Evolutionary conservation across 2,797 vertebrate genomes (phyloP), one percentile per base, ranked within the genome.

Genomic region (Pipistrellus nathusii): DNA sequence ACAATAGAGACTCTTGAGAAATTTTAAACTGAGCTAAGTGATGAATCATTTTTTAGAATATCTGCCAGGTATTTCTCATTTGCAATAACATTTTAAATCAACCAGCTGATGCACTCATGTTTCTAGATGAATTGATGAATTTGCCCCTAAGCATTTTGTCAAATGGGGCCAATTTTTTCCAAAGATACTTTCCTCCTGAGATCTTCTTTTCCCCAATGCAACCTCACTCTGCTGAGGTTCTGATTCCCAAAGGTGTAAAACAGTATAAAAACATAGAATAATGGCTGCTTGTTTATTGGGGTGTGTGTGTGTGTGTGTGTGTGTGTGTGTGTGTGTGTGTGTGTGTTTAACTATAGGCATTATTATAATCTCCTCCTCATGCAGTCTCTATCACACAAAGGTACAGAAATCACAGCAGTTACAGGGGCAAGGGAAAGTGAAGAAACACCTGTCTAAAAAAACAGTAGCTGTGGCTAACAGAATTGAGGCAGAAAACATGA

Each of bases 1-100:
- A 93, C 30, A 92, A 5, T 23, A 69, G 23, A 91, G 77, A 89
- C 69, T 76, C 25, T 59, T 27, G 77, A 93, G 62, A 77, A 90
- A 91, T n/a, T 83, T 66, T 89, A 83, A 92, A 85, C 0, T 55
- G 41, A 85, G 20, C 7, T 64, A 57, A 84, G 8, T 53, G 87
- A 93, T 20, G 81, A 30, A 57, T 48, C n/a, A 48, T 80, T 51
- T 41, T 53, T 80, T 44, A 59, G 66, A 93, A n/a, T 27, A 55
- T 46, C 30, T 66, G 38, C 41, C 38, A 46, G 6, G 15, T 68
- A 53, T 41, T 75, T 73, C 78, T 88, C 35, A 77, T 88, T 21
- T 84, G 44, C 15, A 77, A 59, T 53, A 53, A 66, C 8, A 6
- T 55, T n/a, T 81, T 77, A 93, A 69, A 72, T 44, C 53, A 88